Base-by-base conservation (phyloP, 2,113 vertebrate genomes). In the Phaethornis superciliosus region DNA sequence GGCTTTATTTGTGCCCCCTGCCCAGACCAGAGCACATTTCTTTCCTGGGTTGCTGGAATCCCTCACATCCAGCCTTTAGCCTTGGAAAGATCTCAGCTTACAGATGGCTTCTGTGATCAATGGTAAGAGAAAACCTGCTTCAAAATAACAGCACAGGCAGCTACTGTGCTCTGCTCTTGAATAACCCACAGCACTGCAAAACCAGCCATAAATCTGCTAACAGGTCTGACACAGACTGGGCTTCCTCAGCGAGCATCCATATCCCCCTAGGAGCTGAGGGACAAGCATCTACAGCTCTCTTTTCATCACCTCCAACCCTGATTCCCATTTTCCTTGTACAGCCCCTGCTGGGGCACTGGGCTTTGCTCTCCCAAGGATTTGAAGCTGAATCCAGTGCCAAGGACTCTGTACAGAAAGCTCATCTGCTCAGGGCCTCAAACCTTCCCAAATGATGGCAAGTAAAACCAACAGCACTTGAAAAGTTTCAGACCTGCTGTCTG, bases 151-250 rank as follows among this genome's bases (percentile, higher is more conserved):
- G 76, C 68, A 68, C 82, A 94, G 90, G 93, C 93, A 95, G 88
- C 88, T 60, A 91, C 94, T 84, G 90, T 85, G 89, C 71, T 90
- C 88, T 23, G 94, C 95, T 32, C 79, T 1, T n/a, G 1, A 94
- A 75, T 54, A 87, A 97, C 72, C 85, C 81, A 70, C 85, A 91
- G 76, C 35, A 4, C 20, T 40, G 82, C 82, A 67, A 56, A 71
- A 85, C 49, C 32, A 90, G 82, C 72, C 77, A 78, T 96, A 97
- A 95, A 96, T 97, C 94, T 86, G 91, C 90, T 90, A 63, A 24
- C 81, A 22, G 81, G 46, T 55, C 78, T 64, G 44, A 70, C 75
- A 76, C 54, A 62, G 91, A 42, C 28, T 63, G 20, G 20, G 20
- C 80, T 81, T 78, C 78, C 88, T 83, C 32, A 91, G 75, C 79